phyloP scores from a whole-genome alignment of 2,888 invertebrate genomes.

The Tupiocoris notatus region DNA sequence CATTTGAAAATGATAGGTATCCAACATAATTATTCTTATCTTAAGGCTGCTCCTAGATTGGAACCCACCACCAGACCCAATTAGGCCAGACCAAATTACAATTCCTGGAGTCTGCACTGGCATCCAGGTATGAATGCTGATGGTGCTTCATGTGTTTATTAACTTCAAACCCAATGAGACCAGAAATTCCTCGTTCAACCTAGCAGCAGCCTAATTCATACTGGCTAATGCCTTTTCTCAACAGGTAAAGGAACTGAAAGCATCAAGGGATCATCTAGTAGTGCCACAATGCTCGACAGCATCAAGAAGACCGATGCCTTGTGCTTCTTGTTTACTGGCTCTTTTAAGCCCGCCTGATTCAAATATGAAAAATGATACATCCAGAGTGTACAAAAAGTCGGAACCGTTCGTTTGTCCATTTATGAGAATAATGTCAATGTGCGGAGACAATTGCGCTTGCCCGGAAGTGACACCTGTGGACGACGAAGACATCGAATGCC shows the following conservation, averaged over 20 bases:
- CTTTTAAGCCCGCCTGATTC: not conserved
- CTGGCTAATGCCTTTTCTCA: too few relatives aligned
- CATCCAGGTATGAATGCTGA: too few relatives aligned
- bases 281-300: slow-evolving; percentile 17
- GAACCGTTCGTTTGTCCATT: not conserved
- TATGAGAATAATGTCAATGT: not conserved
- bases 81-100: too few relatives aligned
- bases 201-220: too few relatives aligned
- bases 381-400: not conserved
- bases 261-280: not conserved
- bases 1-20: too few relatives aligned
- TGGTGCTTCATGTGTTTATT: too few relatives aligned
- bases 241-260: slow-evolving; percentile 1
- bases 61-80: too few relatives aligned
- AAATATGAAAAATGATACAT: not conserved
- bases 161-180: too few relatives aligned
- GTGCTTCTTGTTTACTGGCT: slow-evolving; percentile 11
- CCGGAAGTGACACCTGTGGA: slow-evolving; percentile 6
- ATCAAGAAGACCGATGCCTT: slow-evolving; percentile 14
- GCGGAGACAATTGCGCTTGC: not conserved
- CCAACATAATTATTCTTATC: too few relatives aligned
- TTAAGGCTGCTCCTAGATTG: too few relatives aligned
- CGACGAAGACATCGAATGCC: slow-evolving; percentile 12
- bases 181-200: too few relatives aligned
- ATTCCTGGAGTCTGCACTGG: too few relatives aligned